phyloP scores from a whole-genome alignment of 2,113 vertebrate genomes.

The Lamprotornis superbus region DNA sequence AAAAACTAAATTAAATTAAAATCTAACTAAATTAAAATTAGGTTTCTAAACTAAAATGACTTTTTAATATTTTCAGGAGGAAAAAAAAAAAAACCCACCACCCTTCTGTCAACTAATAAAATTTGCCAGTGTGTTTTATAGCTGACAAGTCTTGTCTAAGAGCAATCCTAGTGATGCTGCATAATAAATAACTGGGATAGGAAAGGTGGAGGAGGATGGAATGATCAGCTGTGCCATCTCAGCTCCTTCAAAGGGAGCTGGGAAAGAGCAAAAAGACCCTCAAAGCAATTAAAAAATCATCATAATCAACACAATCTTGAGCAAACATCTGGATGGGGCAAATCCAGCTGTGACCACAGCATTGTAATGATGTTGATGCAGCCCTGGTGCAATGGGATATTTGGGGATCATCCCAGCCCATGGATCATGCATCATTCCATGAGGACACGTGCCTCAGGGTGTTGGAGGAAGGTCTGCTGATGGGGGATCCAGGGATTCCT shows the following conservation, averaged over 20 bases:
- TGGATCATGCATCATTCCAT: not conserved
- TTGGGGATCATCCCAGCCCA: not conserved
- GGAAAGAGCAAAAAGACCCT: not conserved
- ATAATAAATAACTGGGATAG: not conserved
- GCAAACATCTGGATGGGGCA: not conserved
- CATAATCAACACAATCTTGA: not conserved
- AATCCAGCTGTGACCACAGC: fast-evolving
- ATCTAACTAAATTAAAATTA: conserved; percentile 67
- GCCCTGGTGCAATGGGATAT: not conserved
- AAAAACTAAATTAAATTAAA: conserved; percentile 67
- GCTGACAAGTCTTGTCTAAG: conserved; percentile 49
- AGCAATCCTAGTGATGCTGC: not conserved
- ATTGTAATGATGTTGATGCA: not conserved
- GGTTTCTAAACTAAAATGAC: conserved; percentile 60
- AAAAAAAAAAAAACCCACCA: not conserved
- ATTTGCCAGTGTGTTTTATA: conserved; percentile 42
- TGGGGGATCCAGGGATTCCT: not conserved
- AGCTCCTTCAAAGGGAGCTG: not conserved
- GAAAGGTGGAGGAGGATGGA: not conserved
- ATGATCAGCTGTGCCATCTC: not conserved
- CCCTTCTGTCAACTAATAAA: conserved; percentile 53
- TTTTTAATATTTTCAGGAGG: conserved; percentile 63
- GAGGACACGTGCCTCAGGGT: not conserved
- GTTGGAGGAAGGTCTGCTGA: not conserved
- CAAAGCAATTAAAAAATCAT: not conserved